Evolutionary conservation across 2,888 invertebrate species (phyloP), one percentile per base, ranked within the genome.

Genomic region (Geophilus truncorum): DNA sequence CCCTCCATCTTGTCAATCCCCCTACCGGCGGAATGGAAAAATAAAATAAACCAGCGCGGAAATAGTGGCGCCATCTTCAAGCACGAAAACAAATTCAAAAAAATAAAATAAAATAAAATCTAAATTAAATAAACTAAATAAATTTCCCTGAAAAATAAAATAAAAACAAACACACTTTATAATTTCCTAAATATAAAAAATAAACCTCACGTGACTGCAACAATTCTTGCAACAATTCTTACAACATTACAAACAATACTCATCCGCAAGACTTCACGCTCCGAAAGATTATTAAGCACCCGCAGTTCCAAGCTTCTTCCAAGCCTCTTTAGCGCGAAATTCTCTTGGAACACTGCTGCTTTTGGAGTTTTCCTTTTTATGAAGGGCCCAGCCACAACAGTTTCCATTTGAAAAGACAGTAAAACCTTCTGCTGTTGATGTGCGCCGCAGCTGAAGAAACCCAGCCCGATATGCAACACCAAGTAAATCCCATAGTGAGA

Each of bases 401-500:
- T 70, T 70, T 12, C 12, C 70, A 70, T 70, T 28, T 70, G 70
- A 70, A 51, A 51, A 28, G 28, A 18, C 70, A 70, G 70, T 25
- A 12, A 28, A 28, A n/a, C 28, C 70, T 70, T 70, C 70, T 70
- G 70, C 70, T 70, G 28, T 70, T 28, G 70, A 70, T 70, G 70
- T 25, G n/a, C n/a, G n/a, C 15, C 28, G 25, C 70, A 18, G 51
- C 51, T 51, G 51, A 70, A 28, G 70, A 25, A n/a, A n/a, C 28
- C 70, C 70, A 70, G 28, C 10, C 12, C 7, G 25, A 70, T 70
- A 70, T 70, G 70, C 70, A 70, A 70, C 70, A 70, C 28, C 70
- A 70, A 70, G 70, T 70, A 28, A 70, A 70, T 70, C 70, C 25
- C n/a, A 15, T 28, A 70, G 25, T 70, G 70, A 70, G 70, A 70